Conservation (phyloP, 2,113 vertebrate species). For the Pygoscelis antarcticus region DNA sequence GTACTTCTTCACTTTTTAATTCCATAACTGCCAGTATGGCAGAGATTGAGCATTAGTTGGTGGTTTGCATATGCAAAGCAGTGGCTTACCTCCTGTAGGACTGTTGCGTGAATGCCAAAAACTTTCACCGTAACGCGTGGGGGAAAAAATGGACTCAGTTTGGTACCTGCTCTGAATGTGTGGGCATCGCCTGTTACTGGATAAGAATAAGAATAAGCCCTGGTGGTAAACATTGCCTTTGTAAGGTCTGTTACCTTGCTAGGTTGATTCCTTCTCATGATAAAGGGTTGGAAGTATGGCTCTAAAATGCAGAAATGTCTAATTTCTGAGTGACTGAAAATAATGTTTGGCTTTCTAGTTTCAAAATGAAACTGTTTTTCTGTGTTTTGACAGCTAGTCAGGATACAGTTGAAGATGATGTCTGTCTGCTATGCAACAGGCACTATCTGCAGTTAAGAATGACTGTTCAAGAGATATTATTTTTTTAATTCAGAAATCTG, state of each 20-base stretch:
- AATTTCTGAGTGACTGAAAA: not conserved
- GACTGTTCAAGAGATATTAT: not conserved
- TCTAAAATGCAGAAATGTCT: not conserved
- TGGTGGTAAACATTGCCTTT: not conserved
- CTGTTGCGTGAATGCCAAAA: not conserved
- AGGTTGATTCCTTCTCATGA: not conserved
- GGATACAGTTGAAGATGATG: not conserved
- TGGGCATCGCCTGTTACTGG: not conserved
- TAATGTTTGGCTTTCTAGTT: not conserved
- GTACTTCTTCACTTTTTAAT: not conserved
- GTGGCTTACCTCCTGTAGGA: not conserved
- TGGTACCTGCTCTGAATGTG: not conserved
- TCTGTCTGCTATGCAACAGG: not conserved
- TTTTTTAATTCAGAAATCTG: not conserved
- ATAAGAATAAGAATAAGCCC: not conserved
- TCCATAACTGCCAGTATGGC: not conserved
- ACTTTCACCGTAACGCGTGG: not conserved
- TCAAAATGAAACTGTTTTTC: accelerated
- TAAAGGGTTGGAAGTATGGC: not conserved
- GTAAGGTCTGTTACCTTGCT: not conserved
- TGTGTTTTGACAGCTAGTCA: not conserved
- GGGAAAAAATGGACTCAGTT: not conserved
- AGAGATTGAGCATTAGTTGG: not conserved
- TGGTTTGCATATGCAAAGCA: not conserved
- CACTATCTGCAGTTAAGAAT: not conserved